These are phyloP conservation scores for Rhinogobius similis DNA, from an alignment of 2,113 vertebrate genomes.

Conservation along the genomic window DNA sequence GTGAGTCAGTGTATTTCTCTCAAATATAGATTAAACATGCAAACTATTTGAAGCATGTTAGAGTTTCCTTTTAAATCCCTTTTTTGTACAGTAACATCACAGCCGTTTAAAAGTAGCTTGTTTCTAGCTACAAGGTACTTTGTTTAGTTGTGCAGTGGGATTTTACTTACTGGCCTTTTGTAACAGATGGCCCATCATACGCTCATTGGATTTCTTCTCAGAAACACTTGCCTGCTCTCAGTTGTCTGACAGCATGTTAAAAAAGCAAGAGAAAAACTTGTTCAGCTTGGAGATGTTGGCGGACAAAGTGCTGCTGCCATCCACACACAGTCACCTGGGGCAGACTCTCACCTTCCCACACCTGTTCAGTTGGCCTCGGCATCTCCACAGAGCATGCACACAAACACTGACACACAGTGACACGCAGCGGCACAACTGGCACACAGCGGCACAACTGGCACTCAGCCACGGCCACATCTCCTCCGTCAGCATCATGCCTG, in stretches of 20 bases:
- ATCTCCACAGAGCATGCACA: conserved; percentile 43
- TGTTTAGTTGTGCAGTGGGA: conserved; percentile 23
- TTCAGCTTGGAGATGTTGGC: conserved; percentile 49
- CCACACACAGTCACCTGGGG: conserved; percentile 54
- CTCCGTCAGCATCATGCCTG: conserved; percentile 47
- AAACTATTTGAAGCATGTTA: background rate
- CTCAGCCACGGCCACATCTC: conserved; percentile 23
- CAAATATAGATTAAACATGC: no score
- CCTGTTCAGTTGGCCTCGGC: conserved; percentile 63
- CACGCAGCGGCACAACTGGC: background rate
- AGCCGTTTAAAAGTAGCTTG: background rate
- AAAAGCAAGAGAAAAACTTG: conserved; percentile 37
- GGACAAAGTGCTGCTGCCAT: conserved; percentile 17
- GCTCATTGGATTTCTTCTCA: conserved; percentile 45
- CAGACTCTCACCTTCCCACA: conserved; percentile 54
- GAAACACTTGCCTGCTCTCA: conserved; percentile 45
- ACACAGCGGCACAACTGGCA: conserved; percentile 25
- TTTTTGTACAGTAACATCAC: no score
- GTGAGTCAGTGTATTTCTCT: background rate
- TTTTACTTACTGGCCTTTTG: conserved; percentile 37
- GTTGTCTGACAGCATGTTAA: conserved; percentile 28
- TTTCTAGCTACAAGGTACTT: conserved; percentile 14
- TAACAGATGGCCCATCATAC: conserved; percentile 53
- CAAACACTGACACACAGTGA: conserved; percentile 14
- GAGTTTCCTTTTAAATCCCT: background rate